Evolutionary conservation across 2,797 vertebrate species (phyloP).

Genomic region (Phrynocephalus vlangalii): DNA sequence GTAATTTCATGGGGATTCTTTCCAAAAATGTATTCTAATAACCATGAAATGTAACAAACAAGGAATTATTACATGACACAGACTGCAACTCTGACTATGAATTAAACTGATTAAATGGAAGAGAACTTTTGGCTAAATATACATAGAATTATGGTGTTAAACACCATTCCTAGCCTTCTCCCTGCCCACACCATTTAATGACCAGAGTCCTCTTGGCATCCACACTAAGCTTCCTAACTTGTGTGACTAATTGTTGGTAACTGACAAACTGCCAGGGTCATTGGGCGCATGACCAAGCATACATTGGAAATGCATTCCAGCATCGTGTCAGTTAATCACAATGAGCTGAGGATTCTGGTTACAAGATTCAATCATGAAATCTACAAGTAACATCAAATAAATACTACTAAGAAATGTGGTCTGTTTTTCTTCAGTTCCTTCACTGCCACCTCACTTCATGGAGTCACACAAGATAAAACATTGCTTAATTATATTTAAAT

Average conservation of each 20-base stretch:
- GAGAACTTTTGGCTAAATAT: background rate
- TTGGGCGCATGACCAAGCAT: too few relatives aligned
- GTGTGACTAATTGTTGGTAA: too few relatives aligned
- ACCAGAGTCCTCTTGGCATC: too few relatives aligned
- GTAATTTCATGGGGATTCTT: background rate
- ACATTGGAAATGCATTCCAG: too few relatives aligned
- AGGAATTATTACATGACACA: background rate
- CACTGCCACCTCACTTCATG: too few relatives aligned
- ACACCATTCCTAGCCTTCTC: background rate
- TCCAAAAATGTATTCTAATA: background rate
- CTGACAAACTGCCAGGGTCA: too few relatives aligned
- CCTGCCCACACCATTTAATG: too few relatives aligned
- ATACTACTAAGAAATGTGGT: conserved; percentile 17
- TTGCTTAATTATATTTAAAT: too few relatives aligned
- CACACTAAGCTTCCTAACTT: too few relatives aligned
- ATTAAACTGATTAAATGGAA: background rate
- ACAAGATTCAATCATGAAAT: background rate
- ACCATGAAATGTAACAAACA: background rate
- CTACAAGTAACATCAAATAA: background rate
- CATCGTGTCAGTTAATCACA: too few relatives aligned
- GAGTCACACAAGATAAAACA: too few relatives aligned
- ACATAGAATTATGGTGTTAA: background rate
- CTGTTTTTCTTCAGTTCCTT: background rate
- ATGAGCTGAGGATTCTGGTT: too few relatives aligned
- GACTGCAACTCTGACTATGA: background rate